phyloP scores from a whole-genome alignment of 2,888 invertebrate genomes.

The Onthophagus sagittarius region DNA sequence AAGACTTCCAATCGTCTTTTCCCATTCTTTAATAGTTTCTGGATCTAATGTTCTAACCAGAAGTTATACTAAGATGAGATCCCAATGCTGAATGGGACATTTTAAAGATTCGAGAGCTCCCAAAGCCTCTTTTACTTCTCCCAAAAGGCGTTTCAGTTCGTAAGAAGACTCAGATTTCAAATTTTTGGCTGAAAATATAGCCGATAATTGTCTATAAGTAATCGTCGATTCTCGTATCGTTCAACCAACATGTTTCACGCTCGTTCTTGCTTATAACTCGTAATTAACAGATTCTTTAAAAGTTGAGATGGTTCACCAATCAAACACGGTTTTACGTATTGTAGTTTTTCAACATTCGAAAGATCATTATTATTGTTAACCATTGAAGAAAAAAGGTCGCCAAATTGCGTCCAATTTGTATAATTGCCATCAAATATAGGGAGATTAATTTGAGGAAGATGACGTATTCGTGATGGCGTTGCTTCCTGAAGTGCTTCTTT shows the following conservation, averaged over 20 bases:
- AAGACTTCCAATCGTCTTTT: not conserved
- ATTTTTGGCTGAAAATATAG: too few species aligned
- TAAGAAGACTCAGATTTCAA: too few species aligned
- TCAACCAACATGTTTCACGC: not conserved
- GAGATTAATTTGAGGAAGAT: too few species aligned
- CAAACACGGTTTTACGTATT: not conserved
- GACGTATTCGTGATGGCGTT: too few species aligned
- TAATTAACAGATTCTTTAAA: not conserved
- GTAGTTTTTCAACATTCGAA: slow-evolving; percentile 20
- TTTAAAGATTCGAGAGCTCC: not conserved
- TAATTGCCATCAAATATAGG: too few species aligned
- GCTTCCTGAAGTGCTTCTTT: too few species aligned
- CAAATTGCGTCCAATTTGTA: too few species aligned
- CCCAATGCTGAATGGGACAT: not conserved
- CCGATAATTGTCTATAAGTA: too few species aligned
- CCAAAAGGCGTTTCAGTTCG: too few species aligned
- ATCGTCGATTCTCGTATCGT: too few species aligned
- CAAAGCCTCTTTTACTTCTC: not conserved
- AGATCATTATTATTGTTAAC: slow-evolving; percentile 19
- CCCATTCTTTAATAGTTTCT: not conserved
- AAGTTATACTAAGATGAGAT: not conserved
- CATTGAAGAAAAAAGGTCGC: not conserved
- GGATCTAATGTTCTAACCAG: not conserved
- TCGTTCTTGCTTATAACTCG: not conserved
- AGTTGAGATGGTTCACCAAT: not conserved